Evolutionary conservation across 2,888 invertebrate species (phyloP), one percentile per base, ranked within the genome.

Genomic region (Nomada goodeniana): DNA sequence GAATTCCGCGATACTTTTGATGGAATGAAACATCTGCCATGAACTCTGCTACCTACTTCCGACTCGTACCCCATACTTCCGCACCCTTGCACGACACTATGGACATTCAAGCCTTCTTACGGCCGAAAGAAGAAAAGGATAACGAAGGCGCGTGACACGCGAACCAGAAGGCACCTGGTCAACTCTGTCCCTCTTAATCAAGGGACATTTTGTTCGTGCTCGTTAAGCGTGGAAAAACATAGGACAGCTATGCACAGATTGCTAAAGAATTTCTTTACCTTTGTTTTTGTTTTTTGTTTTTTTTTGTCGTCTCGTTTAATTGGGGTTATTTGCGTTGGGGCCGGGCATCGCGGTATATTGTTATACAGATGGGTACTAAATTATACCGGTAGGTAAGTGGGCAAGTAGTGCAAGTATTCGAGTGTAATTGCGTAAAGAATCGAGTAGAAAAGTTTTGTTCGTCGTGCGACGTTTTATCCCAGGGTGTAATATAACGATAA

Each of bases 1-100:
- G 67, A 76, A 83, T 76, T 61, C 75, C 53, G 52, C 76, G 71
- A 76, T 64, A 77, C 36, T 68, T 53, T 57, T 50, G 70, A 64
- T 64, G 67, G 78, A 75, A 79, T 42, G 53, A 76, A 88, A 89
- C 89, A 89, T 89, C 89, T 89, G 89, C 80, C 82, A 72, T 52
- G 70, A 60, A 63, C 13, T 55, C 57, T 72, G 42, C 76, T 85
- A 84, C 82, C 83, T 82, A 89, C 87, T 88, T 89, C 88, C 88
- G 86, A 86, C 82, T 88, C 61, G 15, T 47, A 13, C 65, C 26
- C 52, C 10, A 55, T 57, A 23, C 61, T 68, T 73, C 57, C 53
- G 63, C 20, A 47, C 70, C 70, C 59, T 36, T 68, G 10, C 68
- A 23, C 11, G 36, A 57, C 18, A 67, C 67, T 15, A 18, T 42